Base-by-base conservation (phyloP, 2,113 vertebrate genomes). In the Pogona vitticeps region DNA sequence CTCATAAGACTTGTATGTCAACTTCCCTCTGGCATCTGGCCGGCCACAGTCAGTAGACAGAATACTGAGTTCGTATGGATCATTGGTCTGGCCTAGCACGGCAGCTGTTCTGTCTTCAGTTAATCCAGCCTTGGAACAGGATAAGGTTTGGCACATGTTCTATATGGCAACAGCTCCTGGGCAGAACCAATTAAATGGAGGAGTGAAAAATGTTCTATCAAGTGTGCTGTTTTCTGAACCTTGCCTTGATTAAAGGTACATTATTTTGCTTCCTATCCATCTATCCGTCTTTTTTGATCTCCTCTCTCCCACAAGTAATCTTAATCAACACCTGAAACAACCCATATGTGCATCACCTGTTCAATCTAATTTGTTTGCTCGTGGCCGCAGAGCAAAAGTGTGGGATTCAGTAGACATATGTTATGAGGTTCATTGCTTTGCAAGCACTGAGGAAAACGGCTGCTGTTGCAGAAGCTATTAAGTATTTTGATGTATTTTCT, bases 221-320 rank as follows among this genome's bases (percentile, higher is more conserved):
- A 12, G 83, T 26, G 31, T 63, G 85, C 0, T 1, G 17, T 38
- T 42, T 17, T 56, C 70, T 71, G 46, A 88, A 80, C 33, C 68
- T 61, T 73, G 10, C 31, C 59, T 17, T 71, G 56, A 84, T 82
- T 84, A 86, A 88, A 63, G 17, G n/a, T 46, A 88, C 75, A 63
- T 12, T 23, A 61, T 2, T 31, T 56, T 23, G 31, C 75, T 72
- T 68, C 23, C 40, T 70, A 46, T 67, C 33, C 75, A 23, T n/a
- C n/a, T 3, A 13, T 40, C 38, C 33, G 33, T 7, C 68, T 58
- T 40, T 63, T 81, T 91, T 88, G 83, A 65, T 52, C 59, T 12
- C 1, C 10, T 20, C 2, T 12, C 23, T 3, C 9, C 26, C 71
- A 5, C 26, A 2, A 0, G 0, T 12, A 80, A 13, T 13, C 68